Evolutionary conservation across 2,888 invertebrate genomes (phyloP), one percentile per base, ranked within the genome.

Genomic region (Dyspetes luteomarginatus): DNA sequence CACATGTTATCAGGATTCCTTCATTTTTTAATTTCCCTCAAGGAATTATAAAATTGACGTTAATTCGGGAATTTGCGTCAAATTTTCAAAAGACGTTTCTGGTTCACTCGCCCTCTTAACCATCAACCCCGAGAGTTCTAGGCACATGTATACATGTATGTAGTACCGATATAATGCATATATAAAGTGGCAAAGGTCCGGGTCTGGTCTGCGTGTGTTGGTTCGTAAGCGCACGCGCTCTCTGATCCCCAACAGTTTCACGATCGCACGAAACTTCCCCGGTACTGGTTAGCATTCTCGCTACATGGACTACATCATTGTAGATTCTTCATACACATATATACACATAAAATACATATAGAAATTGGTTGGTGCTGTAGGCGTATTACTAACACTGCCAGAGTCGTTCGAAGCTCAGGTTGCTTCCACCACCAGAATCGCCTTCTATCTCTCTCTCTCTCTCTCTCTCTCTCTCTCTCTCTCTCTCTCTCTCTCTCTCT

Each of bases 51-150:
- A 74, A 56, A 81, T 65, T 74, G 73, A 74, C 73, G 81, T 81
- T 74, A 65, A 69, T 68, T 74, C 69, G 73, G n/a, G 52, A 77
- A 81, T 81, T 81, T 60, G 28, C 73, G 77, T 81, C 78, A 81
- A 74, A 78, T 81, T 81, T 78, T 60, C 77, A 65, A 43, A 81
- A 77, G 69, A 81, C 52, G 62, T 68, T n/a, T n/a, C 68, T 67
- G 73, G 48, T 73, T 67, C 50, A 55, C 55, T 52, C 28, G n/a
- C n/a, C 5, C 36, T 12, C 30, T 43, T 45, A 55, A 48, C 48
- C 56, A 43, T 58, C 56, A 22, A 41, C 48, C 60, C 24, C 36
- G 24, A 15, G 28, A 30, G 22, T 28, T 12, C 22, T 45, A 50
- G 36, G n/a, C 41, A 9, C 24, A n/a, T 17, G 45, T 60, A 24